Evolutionary conservation across 2,113 vertebrate genomes (phyloP), one percentile per base, ranked within the genome.

Genomic region (Todiramphus chloris): DNA sequence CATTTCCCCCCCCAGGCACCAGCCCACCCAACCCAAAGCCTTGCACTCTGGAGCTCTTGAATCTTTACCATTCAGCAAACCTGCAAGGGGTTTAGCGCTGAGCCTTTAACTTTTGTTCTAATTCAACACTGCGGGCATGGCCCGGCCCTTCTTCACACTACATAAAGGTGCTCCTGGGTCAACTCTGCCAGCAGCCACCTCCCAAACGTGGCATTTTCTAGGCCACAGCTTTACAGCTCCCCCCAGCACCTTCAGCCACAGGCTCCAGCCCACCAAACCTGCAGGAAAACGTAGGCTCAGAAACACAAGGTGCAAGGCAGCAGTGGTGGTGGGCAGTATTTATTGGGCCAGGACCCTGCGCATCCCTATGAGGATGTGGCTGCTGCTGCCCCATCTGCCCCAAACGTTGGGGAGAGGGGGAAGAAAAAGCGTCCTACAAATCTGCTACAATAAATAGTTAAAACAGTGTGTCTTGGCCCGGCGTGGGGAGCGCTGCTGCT

Each of bases 341-440:
- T 81, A 81, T 78, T 89, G 51, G 37, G 46, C 56, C 1, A 1
- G 67, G 39, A 28, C 23, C 43, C 31, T 16, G 3, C 0, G 0
- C 6, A 5, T 28, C 24, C 41, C 50, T 27, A 2, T 9, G 19
- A 44, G 25, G 11, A 17, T 3, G 44, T 1, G 3, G 37, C 15
- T 2, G 9, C 30, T 62, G 55, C 63, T 86, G 27, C 31, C 35
- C 6, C 13, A 0, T 44, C 48, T 76, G 58, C 43, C 48, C 16
- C 0, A 0, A 51, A 6, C 1, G 3, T 28, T 2, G 2, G 23
- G 59, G 33, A 2, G 2, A 3, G 6, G 10, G 5, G 9, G 5
- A 13, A 66, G 23, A 33, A 43, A 19, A 33, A 87, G 68, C 60
- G 13, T 89, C 28, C 79, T 88, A 25, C 27, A 62, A 43, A 14